A percentile compares a stretch with the other conserved stretches of the same genome.
phyloP scores from a whole-genome alignment of 1,140 invertebrate species.

The Chrysopa pallens region DNA sequence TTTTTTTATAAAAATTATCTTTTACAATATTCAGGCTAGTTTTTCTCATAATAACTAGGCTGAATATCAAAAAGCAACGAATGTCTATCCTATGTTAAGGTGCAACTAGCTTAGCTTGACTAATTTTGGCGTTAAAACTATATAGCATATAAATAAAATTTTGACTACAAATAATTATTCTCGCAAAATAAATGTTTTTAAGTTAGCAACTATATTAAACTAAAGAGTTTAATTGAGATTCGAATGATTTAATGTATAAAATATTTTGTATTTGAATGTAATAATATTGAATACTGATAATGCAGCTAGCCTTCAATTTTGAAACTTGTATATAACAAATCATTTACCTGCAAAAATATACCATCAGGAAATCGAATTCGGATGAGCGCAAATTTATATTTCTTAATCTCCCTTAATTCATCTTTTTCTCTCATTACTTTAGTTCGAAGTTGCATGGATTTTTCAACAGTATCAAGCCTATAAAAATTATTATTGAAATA shows the following conservation, averaged over 20 bases:
- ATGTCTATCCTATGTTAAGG: too few relatives aligned
- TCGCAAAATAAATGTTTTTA: too few relatives aligned
- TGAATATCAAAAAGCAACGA: too few relatives aligned
- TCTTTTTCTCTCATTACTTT: constrained; percentile 86
- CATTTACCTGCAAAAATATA: constrained; percentile 52
- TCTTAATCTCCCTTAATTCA: constrained; percentile 52
- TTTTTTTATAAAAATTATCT: too few relatives aligned
- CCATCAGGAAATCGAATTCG: constrained; percentile 77
- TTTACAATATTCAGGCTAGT: too few relatives aligned
- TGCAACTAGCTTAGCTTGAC: too few relatives aligned
- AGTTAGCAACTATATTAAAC: too few relatives aligned
- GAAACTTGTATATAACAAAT: not conserved
- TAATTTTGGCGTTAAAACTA: too few relatives aligned
- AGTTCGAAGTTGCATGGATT: constrained; percentile 63
- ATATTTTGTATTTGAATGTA: not conserved
- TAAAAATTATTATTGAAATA: constrained; percentile 11
- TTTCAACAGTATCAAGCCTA: constrained; percentile 61
- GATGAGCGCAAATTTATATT: constrained; percentile 73
- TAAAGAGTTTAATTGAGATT: not conserved
- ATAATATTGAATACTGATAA: not conserved
- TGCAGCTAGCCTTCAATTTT: constrained; percentile 6
- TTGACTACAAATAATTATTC: too few relatives aligned
- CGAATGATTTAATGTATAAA: not conserved
- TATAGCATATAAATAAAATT: too few relatives aligned
- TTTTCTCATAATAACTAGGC: too few relatives aligned